phyloP scores from a whole-genome alignment of 2,113 vertebrate genomes.

The Orientallactaga bullata region DNA sequence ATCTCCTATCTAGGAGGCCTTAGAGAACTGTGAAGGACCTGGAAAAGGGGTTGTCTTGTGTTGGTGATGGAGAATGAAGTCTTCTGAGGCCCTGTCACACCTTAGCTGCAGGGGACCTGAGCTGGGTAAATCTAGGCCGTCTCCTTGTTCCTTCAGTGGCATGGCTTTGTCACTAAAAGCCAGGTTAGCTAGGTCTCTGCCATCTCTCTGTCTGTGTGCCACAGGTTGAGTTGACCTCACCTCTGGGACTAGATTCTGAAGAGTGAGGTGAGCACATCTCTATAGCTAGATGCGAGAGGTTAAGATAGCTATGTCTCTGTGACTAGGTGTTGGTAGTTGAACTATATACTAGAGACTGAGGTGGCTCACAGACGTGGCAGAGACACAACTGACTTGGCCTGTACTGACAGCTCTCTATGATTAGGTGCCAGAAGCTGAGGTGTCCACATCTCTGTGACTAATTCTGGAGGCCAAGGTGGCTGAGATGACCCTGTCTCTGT shows the following conservation, averaged over 20 bases:
- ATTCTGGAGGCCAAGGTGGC: no score
- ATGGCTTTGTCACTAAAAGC: no score
- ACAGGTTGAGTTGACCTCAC: no score
- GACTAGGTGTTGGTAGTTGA: neutral
- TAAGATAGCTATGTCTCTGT: neutral
- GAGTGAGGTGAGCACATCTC: accelerated
- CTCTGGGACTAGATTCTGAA: neutral
- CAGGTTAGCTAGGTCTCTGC: no score
- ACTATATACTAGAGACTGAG: no score
- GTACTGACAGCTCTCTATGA: no score
- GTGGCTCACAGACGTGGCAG: no score
- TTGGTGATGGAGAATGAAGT: neutral
- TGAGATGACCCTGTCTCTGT: neutral
- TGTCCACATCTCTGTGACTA: neutral
- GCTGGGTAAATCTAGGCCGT: no score
- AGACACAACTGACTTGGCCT: no score
- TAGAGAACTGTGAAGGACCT: neutral
- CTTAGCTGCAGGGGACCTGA: neutral
- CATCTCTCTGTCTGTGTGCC: no score
- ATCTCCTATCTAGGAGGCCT: neutral
- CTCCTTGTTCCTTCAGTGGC: neutral
- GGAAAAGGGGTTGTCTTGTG: accelerated
- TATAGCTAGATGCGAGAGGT: neutral
- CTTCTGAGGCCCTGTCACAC: neutral
- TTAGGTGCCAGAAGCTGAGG: no score